phyloP scores from a whole-genome alignment of 2,113 vertebrate species.

The Emydocephalus ijimae region DNA sequence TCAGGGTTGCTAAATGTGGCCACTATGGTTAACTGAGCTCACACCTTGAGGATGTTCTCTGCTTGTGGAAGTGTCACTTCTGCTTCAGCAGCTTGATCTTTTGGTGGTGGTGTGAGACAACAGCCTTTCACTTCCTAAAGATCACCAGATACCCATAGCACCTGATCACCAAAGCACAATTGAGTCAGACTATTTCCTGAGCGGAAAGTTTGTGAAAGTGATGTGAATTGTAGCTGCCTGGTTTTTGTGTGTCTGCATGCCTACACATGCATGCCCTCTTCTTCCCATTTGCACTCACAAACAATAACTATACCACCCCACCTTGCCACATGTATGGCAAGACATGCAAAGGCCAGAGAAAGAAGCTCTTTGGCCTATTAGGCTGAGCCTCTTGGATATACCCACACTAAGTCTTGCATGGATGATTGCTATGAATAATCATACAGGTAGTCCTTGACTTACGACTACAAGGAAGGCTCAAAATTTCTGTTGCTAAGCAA shows the following conservation, averaged over 20 bases:
- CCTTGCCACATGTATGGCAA: background rate
- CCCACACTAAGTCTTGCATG: background rate
- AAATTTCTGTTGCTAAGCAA: background rate
- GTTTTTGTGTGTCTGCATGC: background rate
- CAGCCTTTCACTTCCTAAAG: background rate
- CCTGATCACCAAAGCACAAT: background rate
- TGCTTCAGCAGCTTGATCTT: background rate
- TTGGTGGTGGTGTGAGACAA: background rate
- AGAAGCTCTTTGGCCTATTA: background rate
- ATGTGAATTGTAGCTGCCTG: background rate
- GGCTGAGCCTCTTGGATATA: background rate
- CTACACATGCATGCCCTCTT: background rate
- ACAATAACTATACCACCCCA: background rate
- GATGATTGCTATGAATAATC: background rate
- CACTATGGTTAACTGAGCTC: background rate
- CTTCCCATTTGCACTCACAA: background rate
- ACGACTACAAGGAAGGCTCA: background rate
- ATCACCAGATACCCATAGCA: background rate
- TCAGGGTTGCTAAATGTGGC: slow-evolving; percentile 10
- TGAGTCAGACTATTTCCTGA: background rate
- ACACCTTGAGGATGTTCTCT: background rate
- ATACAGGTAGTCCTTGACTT: background rate
- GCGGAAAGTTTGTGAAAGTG: background rate
- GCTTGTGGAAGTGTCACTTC: background rate
- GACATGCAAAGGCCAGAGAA: background rate